Evolutionary conservation across 2,797 vertebrate genomes (phyloP).

Genomic region (Squalus acanthias): DNA sequence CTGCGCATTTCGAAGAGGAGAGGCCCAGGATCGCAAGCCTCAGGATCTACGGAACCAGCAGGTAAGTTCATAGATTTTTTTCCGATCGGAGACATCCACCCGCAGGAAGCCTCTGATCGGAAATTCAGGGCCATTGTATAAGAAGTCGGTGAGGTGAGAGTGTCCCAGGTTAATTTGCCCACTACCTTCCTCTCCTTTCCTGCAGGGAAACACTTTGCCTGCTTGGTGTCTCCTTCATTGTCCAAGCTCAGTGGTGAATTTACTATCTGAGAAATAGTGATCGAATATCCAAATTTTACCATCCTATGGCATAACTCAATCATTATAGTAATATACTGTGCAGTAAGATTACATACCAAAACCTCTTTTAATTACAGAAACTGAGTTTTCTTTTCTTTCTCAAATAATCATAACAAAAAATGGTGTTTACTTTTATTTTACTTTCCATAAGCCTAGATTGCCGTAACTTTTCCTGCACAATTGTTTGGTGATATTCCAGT

Average conservation of each 20-base stretch:
- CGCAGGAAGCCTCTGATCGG: no score
- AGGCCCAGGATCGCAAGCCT: no score
- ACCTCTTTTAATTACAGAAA: neutral
- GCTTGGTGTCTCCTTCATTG: neutral
- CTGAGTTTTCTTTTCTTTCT: neutral
- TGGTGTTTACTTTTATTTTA: neutral
- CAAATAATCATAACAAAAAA: neutral
- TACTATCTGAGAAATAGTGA: neutral
- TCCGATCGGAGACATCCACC: no score
- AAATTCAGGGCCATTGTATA: neutral
- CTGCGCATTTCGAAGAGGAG: no score
- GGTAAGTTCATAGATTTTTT: no score
- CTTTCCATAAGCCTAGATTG: neutral
- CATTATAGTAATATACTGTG: neutral
- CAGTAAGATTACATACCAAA: neutral
- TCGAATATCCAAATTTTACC: neutral
- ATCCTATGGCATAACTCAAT: neutral
- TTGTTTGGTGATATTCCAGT: neutral
- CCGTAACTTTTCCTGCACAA: neutral
- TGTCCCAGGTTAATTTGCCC: neutral
- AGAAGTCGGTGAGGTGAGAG: neutral
- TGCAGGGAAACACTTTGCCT: neutral
- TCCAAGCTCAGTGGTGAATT: neutral
- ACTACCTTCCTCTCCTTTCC: neutral
- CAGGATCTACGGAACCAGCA: no score